A percentile compares a stretch with the other conserved stretches of the same genome.
These are phyloP conservation scores for Corydoras sp. DNA, from an alignment of 2,113 vertebrate species.

Conservation along the genomic window DNA sequence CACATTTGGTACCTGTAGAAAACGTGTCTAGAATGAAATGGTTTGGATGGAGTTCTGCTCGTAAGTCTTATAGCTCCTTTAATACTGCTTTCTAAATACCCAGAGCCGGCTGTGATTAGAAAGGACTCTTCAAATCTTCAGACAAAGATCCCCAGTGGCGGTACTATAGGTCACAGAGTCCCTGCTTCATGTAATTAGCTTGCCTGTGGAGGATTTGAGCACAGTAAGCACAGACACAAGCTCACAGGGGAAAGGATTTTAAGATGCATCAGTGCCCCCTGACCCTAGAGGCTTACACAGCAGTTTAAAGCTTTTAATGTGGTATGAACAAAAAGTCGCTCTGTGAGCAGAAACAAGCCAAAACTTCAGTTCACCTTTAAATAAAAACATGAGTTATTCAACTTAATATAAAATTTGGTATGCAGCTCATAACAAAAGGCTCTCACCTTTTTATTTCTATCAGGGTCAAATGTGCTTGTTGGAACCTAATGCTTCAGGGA, in stretches of 20 bases:
- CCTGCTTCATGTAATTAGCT: slow-evolving; percentile 32
- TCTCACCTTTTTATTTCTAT: too few species aligned
- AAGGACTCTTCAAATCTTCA: slow-evolving; percentile 6
- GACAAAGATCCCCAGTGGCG: slow-evolving; percentile 26
- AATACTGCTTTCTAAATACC: slow-evolving; percentile 7
- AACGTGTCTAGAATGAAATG: too few species aligned
- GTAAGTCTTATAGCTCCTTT: background rate
- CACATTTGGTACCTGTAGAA: too few species aligned
- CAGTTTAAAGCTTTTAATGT: slow-evolving; percentile 8
- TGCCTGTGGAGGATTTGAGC: slow-evolving; percentile 29
- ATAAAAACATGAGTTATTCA: too few species aligned
- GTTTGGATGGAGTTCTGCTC: too few species aligned
- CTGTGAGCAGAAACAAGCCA: background rate
- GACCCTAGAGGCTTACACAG: slow-evolving; percentile 23
- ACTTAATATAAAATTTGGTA: too few species aligned
- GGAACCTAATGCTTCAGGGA: slow-evolving; percentile 63
- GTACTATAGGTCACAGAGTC: slow-evolving; percentile 32
- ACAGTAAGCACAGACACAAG: slow-evolving; percentile 17
- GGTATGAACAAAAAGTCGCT: background rate
- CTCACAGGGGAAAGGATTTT: slow-evolving; percentile 30
- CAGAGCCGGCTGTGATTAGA: slow-evolving; percentile 14
- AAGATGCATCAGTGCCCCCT: slow-evolving; percentile 16
- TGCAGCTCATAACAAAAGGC: too few species aligned
- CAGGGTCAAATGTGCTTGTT: slow-evolving; percentile 45
- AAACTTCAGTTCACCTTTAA: background rate